Evolutionary conservation across 2,797 vertebrate species (phyloP), one percentile per base, ranked within the genome.

Genomic region (Adelosebastes latens): DNA sequence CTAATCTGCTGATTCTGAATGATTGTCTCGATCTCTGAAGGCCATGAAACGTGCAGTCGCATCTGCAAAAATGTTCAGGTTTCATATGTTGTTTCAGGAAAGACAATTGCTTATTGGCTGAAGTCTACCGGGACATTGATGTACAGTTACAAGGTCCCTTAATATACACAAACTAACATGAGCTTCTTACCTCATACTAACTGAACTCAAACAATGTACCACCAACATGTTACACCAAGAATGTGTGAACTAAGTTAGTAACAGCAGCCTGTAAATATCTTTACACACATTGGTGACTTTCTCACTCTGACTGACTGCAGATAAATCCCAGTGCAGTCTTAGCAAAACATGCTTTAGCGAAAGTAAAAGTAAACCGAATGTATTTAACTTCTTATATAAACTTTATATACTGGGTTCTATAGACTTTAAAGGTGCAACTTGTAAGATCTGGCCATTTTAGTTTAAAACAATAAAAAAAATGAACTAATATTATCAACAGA

Each of bases 1-100:
- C 31, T 10, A 6, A 62, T 63, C 60, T 56, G 25, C 53, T 39
- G 36, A 73, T 70, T 84, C 25, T 59, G 61, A 84, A 70, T 84
- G 79, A 92, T 87, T 89, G 82, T 84, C 81, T 80, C 67, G 3
- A 70, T 77, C 39, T 58, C 58, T 29, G 34, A 84, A 77, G 61
- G 61, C 77, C 22, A 53, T 70, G 18, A 75, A 65, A 63, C 39
- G 12, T 31, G 11, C 63, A 42, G 34, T 76, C 27, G 36, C 29
- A 53, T 52, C 24, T 58, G 24, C 7, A 61, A 63, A 79, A 39
- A 64, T 36, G 6, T 20, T 73, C 39, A 27, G 59, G 65, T 72
- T 29, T 55, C 42, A 65, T 24, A 31, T 27, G 6, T 49, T 22
- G 25, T 46, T 72, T 53, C 34, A 31, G 25, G 49, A 62, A 39